Base-by-base conservation (phyloP, 2,888 invertebrate species). In the Callosobruchus maculatus region DNA sequence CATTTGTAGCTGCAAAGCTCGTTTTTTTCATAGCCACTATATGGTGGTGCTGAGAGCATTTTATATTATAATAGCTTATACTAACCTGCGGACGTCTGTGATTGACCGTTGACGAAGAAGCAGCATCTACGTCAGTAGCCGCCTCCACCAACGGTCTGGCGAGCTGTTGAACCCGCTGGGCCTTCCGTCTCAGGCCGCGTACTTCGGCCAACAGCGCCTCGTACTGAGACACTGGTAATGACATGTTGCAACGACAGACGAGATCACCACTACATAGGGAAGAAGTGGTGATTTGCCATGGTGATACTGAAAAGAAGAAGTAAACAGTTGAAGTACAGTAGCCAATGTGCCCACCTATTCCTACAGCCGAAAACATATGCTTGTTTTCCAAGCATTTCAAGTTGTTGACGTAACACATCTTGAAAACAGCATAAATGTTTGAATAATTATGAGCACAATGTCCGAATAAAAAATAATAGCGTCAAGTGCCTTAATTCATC, bases 201-300 rank as follows among this genome's bases (percentile, higher is more conserved):
- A 91, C 90, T 81, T 90, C 89, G 80, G 88, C 88, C 84, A 90
- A 87, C 82, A 91, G 87, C 82, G 90, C 90, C 86, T 91, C 90
- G 88, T 91, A 91, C 83, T 89, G 90, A 78, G 90, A 90, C 81
- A 90, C 90, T 79, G 90, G 90, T 82, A 90, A 87, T 84, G 90
- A 90, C 90, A 90, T 90, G 82, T 86, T 87, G 13, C 49, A 1
- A 49, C 49, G 13, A 1, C 13, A 18, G 13, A 49, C 13, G 49
- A 13, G 18, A 13, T 49, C 49, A 49, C 49, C 49, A 49, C 49
- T 49, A 49, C 1, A 49, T 18, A 7, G 49, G 49, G 13, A 13
- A 13, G 49, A 49, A 49, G 49, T 49, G 13, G 49, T 49, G 49
- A 49, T 18, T 49, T 5, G 49, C 13, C 49, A 49, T 49, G 49